Conservation (phyloP, 2,113 vertebrate species). For the Dissostichus mawsoni region DNA sequence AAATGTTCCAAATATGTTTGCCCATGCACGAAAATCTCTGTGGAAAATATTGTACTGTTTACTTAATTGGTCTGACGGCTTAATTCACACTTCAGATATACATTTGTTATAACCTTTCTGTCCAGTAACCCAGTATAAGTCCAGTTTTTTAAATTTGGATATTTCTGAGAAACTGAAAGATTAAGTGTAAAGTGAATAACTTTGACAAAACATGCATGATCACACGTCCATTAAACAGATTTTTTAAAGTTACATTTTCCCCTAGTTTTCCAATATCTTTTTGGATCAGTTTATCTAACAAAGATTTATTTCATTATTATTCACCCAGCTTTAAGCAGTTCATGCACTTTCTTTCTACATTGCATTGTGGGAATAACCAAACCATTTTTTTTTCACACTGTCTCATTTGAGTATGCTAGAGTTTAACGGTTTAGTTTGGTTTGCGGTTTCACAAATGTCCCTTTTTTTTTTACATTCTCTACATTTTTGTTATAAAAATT, state of each 20-base stretch:
- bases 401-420: not conserved
- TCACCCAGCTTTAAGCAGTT: not conserved
- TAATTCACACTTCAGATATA: no score
- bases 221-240: not conserved
- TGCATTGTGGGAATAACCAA: not conserved
- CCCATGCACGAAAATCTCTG: no score
- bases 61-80: no score
- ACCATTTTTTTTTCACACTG: not conserved
- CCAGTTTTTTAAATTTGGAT: no score
- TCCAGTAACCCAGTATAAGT: no score
- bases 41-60: no score
- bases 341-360: not conserved
- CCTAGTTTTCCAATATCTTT: not conserved
- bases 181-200: no score
- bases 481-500: not conserved
- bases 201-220: no score
- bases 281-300: not conserved
- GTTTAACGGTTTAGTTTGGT: not conserved
- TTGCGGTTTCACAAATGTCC: not conserved
- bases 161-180: no score
- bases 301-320: not conserved
- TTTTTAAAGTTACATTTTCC: no score
- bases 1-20: no score
- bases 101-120: no score
- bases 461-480: not conserved